These are phyloP conservation scores for Vultur gryphus DNA, from an alignment of 2,797 vertebrate species.

Conservation along the genomic window DNA sequence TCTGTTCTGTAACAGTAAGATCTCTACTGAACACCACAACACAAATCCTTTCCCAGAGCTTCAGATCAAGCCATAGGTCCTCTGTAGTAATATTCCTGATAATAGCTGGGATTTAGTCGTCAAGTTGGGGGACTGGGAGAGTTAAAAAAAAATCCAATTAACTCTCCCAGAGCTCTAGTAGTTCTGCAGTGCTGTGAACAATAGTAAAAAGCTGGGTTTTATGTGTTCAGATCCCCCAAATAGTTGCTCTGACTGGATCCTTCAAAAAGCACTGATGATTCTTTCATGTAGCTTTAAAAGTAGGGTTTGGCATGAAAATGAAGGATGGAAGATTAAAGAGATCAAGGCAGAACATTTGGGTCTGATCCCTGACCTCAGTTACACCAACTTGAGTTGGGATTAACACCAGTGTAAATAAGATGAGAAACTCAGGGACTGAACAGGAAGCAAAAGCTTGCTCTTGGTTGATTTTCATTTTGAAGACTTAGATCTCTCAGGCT, in stretches of 20 bases:
- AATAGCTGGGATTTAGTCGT: background rate
- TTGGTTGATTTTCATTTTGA: background rate
- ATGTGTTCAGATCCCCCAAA: background rate
- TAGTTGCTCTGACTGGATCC: background rate
- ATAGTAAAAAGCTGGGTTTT: background rate
- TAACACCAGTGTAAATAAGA: background rate
- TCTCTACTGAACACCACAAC: background rate
- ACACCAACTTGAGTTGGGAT: background rate
- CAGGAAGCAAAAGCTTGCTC: background rate
- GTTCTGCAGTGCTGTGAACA: background rate
- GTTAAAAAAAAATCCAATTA: background rate
- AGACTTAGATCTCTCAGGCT: background rate
- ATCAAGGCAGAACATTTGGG: background rate
- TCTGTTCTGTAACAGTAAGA: background rate
- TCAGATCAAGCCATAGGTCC: background rate
- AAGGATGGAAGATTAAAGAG: background rate
- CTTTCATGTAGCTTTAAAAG: background rate
- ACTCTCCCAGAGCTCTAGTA: background rate
- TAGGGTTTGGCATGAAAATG: background rate
- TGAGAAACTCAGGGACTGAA: background rate
- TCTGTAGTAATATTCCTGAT: background rate
- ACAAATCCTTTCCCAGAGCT: constrained; percentile 1
- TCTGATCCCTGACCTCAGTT: background rate
- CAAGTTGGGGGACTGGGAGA: background rate
- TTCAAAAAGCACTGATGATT: background rate